Evolutionary conservation across 1,140 invertebrate genomes (phyloP).

Genomic region (Xylocopa sonorina): DNA sequence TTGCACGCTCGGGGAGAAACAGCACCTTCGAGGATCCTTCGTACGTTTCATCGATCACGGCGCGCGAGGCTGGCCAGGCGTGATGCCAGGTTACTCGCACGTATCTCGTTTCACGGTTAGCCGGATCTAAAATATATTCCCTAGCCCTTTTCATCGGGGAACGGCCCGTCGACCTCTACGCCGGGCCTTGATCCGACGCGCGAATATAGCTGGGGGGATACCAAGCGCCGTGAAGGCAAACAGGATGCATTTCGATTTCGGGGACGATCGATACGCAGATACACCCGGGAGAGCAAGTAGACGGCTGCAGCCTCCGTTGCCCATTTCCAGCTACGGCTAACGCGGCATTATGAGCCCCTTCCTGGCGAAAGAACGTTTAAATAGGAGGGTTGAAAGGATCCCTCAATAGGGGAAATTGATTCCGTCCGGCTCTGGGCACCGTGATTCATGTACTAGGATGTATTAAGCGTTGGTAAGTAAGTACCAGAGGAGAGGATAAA

Average conservation of each 20-base stretch:
- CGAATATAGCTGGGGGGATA: constrained; percentile 27
- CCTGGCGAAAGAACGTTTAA: constrained; percentile 16
- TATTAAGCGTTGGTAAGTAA: too few species aligned
- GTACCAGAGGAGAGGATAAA: too few species aligned
- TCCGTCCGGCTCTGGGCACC: neutral
- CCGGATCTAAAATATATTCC: constrained; percentile 64
- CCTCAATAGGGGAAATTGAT: constrained; percentile 12
- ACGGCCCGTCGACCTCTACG: neutral
- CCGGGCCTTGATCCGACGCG: constrained; percentile 30
- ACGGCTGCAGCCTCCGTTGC: neutral
- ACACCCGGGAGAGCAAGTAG: too few species aligned
- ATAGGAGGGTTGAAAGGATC: constrained; percentile 17
- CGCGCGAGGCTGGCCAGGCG: constrained; percentile 19
- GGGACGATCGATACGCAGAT: constrained; percentile 28
- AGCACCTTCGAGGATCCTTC: constrained; percentile 45
- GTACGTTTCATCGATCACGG: constrained; percentile 60
- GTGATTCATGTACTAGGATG: too few species aligned
- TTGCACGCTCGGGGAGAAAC: constrained; percentile 17
- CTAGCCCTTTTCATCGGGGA: constrained; percentile 51
- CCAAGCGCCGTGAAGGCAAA: constrained; percentile 40
- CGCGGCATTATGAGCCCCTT: constrained; percentile 22
- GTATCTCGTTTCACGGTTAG: constrained; percentile 71
- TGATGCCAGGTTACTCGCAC: constrained; percentile 38
- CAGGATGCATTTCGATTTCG: constrained; percentile 53
- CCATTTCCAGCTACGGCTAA: neutral